Base-by-base conservation (phyloP, 2,797 vertebrate species). In the Kryptolebias ocellatus region DNA sequence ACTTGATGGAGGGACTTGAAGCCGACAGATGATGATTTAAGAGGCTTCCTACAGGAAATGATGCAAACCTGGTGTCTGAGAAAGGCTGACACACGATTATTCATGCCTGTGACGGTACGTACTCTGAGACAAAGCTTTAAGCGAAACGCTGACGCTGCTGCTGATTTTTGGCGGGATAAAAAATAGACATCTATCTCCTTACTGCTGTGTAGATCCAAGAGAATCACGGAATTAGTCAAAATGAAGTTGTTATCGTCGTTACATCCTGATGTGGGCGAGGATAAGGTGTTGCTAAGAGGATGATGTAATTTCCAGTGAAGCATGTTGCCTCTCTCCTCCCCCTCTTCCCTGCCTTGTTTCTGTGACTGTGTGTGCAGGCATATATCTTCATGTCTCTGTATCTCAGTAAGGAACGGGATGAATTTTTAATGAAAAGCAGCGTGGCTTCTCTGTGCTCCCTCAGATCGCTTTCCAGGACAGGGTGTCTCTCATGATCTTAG, bases 381-480 rank as follows among this genome's bases (percentile, higher is more conserved):
- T 60, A 66, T 66, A 53, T 74, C 81, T 83, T 81, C 82, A 83
- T 78, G 67, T 78, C 60, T 87, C 72, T 65, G 78, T 81, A 59
- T 83, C 77, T 82, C 63, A 76, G 75, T 76, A 60, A 82, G 80
- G 76, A 87, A 78, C 75, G 74, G 80, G 80, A 90, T 92, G 77
- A 83, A 91, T 92, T 68, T 90, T 92, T 93, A 88, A 93, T 90
- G 83, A 81, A 74, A 56, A 91, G 82, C 90, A 85, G 81, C 78
- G 67, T 83, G 88, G 84, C 83, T 87, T 85, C 84, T 78, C 83
- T 83, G 77, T 71, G 74, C 85, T 86, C 70, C 59, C 84, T 91
- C 86, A 88, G 87, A 93, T 91, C 81, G 63, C 87, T 91, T 90
- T 93, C 88, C 87, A 90, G 84, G 90, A 92, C 90, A 83, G 78